Percentiles rank a stretch among this genome's conserved stretches.
Conservation (phyloP, 2,888 invertebrate genomes). For the Dinocampus coccinellae region DNA sequence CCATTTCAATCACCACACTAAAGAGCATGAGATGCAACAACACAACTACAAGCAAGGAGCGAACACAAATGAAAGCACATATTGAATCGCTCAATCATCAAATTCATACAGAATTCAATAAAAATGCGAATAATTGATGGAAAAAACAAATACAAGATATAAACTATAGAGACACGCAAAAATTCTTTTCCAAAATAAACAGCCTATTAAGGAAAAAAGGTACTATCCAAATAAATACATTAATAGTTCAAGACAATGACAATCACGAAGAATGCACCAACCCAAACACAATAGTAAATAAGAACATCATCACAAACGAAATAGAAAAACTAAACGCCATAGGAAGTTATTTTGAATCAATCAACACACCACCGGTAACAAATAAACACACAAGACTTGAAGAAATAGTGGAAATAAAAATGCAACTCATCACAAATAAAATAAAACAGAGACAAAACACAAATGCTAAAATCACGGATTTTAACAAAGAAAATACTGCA, state of each 20-base stretch:
- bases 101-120: no score
- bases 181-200: constrained; percentile 28
- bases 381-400: constrained; percentile 23
- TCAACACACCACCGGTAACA: background rate
- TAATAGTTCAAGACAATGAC: background rate
- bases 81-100: no score
- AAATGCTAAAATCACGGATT: constrained; percentile 4
- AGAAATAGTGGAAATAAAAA: constrained; percentile 9
- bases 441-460: background rate
- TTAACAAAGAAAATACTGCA: background rate
- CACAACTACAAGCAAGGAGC: no score
- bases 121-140: no score
- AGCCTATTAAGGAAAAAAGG: constrained; percentile 30
- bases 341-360: constrained; percentile 26
- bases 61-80: no score
- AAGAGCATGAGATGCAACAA: no score
- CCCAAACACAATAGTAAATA: background rate
- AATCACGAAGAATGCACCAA: no score
- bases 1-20: no score
- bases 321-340: constrained; percentile 28
- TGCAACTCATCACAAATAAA: constrained; percentile 20
- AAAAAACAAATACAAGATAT: background rate
- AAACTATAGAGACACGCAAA: constrained; percentile 3
- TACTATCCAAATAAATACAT: no score
- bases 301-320: background rate